Percentiles rank a stretch among this genome's conserved stretches.
These are phyloP conservation scores for Cylas formicarius DNA, from an alignment of 1,140 invertebrate genomes.

Conservation along the genomic window DNA sequence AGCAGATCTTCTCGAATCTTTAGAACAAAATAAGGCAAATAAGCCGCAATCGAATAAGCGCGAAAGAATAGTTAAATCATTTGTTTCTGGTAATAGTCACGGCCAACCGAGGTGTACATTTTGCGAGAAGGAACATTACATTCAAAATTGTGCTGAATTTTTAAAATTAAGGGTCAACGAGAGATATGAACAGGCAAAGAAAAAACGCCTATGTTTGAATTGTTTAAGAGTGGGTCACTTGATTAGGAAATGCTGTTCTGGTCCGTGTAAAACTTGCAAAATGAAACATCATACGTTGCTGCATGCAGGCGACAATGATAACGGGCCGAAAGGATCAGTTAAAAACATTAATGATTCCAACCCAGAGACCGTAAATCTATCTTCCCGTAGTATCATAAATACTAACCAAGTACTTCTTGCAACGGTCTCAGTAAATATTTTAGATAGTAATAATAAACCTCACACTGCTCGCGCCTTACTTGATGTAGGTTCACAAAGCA, in stretches of 20 bases:
- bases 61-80: neutral
- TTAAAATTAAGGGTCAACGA: conserved; percentile 5
- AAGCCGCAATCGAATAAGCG: neutral
- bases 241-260: neutral
- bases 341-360: neutral
- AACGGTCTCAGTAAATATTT: conserved; percentile 1
- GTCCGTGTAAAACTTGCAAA: conserved; percentile 5
- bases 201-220: conserved; percentile 6
- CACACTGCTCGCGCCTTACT: neutral
- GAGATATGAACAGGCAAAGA: conserved; percentile 2
- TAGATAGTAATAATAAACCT: conserved; percentile 6
- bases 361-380: neutral
- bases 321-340: no score
- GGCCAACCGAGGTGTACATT: neutral
- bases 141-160: conserved; percentile 7
- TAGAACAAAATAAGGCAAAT: conserved; percentile 2
- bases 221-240: conserved; percentile 9
- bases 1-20: conserved; percentile 8
- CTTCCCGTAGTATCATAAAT: neutral
- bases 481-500: conserved; percentile 5
- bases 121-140: conserved; percentile 5
- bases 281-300: conserved; percentile 6
- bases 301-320: conserved; percentile 3
- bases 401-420: neutral
- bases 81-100: neutral